Percentiles rank a stretch among this genome's conserved stretches.
These are phyloP conservation scores for Creontiades dilutus DNA, from an alignment of 2,888 invertebrate species.

Conservation along the genomic window DNA sequence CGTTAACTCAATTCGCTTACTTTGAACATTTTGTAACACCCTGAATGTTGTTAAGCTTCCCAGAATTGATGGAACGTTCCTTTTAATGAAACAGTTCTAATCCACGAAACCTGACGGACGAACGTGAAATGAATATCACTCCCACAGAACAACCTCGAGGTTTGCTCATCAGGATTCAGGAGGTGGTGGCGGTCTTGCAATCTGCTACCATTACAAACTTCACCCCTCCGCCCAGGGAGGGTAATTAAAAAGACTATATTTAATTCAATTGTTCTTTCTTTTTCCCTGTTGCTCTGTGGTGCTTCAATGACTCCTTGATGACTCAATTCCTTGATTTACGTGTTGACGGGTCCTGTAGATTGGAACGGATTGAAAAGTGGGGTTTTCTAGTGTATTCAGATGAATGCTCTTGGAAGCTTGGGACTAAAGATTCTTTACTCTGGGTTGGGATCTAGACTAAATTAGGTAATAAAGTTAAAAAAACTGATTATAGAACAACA, in stretches of 20 bases:
- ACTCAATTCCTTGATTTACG: conserved; percentile 41
- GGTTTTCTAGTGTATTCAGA: too few species aligned
- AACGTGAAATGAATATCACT: conserved; percentile 68
- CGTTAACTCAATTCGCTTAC: background rate
- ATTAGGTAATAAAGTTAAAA: too few species aligned
- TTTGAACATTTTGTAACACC: background rate
- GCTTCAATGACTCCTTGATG: conserved; percentile 41
- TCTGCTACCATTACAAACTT: conserved; percentile 59
- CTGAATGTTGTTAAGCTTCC: conserved; percentile 3
- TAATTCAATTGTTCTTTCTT: conserved; percentile 53
- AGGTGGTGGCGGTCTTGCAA: conserved; percentile 22
- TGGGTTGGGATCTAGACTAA: too few species aligned
- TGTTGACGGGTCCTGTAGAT: too few species aligned
- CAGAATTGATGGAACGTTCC: conserved; percentile 13
- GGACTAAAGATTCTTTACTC: too few species aligned
- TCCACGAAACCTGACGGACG: conserved; percentile 55
- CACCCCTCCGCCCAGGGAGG: background rate
- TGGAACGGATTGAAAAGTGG: too few species aligned
- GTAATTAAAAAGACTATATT: conserved; percentile 61
- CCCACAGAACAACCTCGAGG: background rate
- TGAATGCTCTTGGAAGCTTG: too few species aligned
- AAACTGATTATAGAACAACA: too few species aligned
- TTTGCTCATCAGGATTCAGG: conserved; percentile 62
- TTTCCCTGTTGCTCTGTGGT: background rate
- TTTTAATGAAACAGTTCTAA: conserved; percentile 67